Base-by-base conservation (phyloP, 2,888 invertebrate genomes). In the Polietes domitor region DNA sequence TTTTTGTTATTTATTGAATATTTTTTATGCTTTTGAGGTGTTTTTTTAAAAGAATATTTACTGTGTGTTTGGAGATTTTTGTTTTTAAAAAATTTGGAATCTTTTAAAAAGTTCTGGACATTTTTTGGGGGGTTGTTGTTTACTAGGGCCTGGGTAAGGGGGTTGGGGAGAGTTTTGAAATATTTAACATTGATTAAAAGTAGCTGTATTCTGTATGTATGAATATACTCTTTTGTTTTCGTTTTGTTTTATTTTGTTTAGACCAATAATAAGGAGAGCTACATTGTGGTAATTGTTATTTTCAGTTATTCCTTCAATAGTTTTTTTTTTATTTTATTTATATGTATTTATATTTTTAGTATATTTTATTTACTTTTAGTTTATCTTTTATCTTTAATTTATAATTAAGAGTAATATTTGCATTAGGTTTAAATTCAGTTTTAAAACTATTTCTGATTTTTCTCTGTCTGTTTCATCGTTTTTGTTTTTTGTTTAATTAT, bases 361-460 rank as follows among this genome's bases (percentile, higher is more conserved):
- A n/a, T 61, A 19, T 47, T 71, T n/a, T n/a, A n/a, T n/a, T n/a
- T n/a, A n/a, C n/a, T n/a, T n/a, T 70, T 50, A 6, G 19, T 63
- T 78, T 47, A n/a, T n/a, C n/a, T 21, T 12, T 47, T 9, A 24
- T 75, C 61, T 70, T 78, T 65, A 82, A 63, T 71, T 65, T 63
- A 53, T 76, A 74, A 28, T 74, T 78, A 76, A 68, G 19, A 58
- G 37, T 79, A 28, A 24, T 80, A 53, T 80, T 75, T 80, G 63
- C 68, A 47, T 55, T 70, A 50, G 63, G 43, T 80, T 77, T 63
- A 83, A 76, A 77, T 77, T 74, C 73, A 43, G 53, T 71, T 65
- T 82, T 79, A 76, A 80, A 76, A 75, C 77, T 86, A 85, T 78
- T 73, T 78, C 4, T 72, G 37, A 58, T 82, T 77, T 21, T n/a